Percentiles rank a stretch among this genome's conserved stretches.
Evolutionary conservation across 2,113 vertebrate genomes (phyloP).

Genomic region (Bos taurus): DNA sequence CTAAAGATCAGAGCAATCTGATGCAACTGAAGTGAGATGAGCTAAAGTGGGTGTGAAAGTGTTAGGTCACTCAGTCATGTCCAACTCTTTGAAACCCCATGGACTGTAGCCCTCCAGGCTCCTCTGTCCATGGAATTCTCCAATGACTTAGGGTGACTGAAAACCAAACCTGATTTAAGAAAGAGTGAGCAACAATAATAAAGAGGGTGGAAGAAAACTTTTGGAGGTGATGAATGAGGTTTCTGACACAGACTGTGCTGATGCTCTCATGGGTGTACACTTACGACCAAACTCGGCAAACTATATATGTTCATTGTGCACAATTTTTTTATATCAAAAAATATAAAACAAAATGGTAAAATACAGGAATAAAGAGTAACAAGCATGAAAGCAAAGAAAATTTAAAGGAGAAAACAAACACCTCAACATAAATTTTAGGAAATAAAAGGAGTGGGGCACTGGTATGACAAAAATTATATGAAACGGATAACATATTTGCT

Average conservation of each 20-base stretch:
- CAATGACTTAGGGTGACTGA: background rate
- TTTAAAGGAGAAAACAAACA: background rate
- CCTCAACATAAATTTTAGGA: background rate
- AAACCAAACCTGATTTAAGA: background rate
- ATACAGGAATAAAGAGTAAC: background rate
- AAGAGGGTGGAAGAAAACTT: background rate
- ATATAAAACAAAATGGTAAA: background rate
- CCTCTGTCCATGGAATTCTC: background rate
- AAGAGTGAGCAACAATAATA: background rate
- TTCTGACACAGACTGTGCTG: background rate
- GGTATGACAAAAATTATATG: background rate
- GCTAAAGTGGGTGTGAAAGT: background rate
- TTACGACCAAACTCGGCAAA: background rate
- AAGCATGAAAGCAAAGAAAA: background rate
- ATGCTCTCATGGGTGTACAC: background rate
- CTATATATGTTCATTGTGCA: background rate
- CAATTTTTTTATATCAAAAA: background rate
- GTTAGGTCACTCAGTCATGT: background rate
- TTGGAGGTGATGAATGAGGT: background rate
- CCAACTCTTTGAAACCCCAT: rapidly evolving
- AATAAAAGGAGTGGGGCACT: background rate
- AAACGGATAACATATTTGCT: background rate
- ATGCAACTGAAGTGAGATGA: background rate
- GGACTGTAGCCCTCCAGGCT: background rate
- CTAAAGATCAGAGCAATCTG: background rate